Evolutionary conservation across 2,888 invertebrate genomes (phyloP).

Genomic region (Nymphalis polychloros): DNA sequence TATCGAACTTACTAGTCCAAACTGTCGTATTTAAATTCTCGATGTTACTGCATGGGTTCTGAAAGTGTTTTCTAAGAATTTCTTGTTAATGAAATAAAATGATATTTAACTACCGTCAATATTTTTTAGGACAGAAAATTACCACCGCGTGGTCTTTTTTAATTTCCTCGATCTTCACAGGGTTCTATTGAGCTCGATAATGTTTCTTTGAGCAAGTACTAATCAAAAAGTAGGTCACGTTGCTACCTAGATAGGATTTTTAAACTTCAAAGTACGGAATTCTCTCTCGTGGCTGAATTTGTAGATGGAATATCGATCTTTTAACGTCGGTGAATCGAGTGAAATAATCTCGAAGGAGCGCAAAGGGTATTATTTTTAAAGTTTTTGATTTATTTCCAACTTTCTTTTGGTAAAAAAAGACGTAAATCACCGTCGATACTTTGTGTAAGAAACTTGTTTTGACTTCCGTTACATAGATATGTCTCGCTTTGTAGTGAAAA

Average conservation of each 20-base stretch:
- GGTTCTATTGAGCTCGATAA: slow-evolving; percentile 13
- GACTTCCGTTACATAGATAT: no score
- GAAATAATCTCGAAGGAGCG: neutral
- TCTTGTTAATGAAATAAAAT: no score
- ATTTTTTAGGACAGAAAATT: neutral
- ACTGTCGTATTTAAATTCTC: no score
- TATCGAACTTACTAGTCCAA: no score
- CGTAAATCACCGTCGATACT: no score
- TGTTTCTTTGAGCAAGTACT: slow-evolving; percentile 9
- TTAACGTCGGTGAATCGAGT: neutral
- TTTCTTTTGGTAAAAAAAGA: no score
- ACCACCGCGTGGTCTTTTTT: neutral
- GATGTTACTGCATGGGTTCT: no score
- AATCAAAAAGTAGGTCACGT: slow-evolving; percentile 23
- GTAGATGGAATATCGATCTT: slow-evolving; percentile 17
- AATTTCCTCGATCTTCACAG: slow-evolving; percentile 13
- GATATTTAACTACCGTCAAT: no score
- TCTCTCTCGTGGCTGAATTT: slow-evolving; percentile 9
- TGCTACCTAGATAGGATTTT: slow-evolving; percentile 16
- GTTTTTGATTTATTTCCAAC: no score
- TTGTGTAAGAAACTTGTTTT: no score
- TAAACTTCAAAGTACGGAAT: slow-evolving; percentile 8
- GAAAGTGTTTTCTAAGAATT: no score
- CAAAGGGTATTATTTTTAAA: neutral
- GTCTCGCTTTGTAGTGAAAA: no score